Evolutionary conservation across 2,888 invertebrate species (phyloP).

Genomic region (Cheilosia scutellata): DNA sequence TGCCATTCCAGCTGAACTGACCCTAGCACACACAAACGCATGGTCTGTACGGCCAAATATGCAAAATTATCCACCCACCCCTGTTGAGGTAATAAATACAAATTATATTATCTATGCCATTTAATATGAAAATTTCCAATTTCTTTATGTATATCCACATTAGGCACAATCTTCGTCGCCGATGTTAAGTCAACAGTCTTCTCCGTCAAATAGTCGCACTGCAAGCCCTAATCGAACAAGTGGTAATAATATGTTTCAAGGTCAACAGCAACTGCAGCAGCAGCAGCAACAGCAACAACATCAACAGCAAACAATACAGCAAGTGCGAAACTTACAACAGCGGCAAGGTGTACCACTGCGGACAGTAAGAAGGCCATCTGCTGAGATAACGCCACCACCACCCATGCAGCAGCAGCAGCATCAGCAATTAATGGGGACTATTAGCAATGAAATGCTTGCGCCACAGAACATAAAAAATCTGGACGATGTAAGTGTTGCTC

Average conservation of each 20-base stretch:
- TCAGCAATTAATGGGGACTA: constrained; percentile 68
- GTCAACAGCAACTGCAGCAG: constrained; percentile 78
- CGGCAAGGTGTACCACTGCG: constrained; percentile 80
- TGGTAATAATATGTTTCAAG: constrained; percentile 76
- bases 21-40: constrained; percentile 79
- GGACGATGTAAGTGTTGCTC: constrained; percentile 81
- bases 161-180: constrained; percentile 88
- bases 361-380: constrained; percentile 82
- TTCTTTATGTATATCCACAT: constrained; percentile 78
- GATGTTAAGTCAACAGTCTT: constrained; percentile 89
- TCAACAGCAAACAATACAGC: constrained; percentile 76
- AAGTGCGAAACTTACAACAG: constrained; percentile 80
- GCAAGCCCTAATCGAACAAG: constrained; percentile 87
- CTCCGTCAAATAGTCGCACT: constrained; percentile 91
- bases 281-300: constrained; percentile 76
- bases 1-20: constrained; percentile 83
- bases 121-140: not conserved
- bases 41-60: constrained; percentile 81
- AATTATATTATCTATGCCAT: not conserved
- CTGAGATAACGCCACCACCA: constrained; percentile 83
- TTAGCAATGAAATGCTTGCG: constrained; percentile 79
- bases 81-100: constrained; percentile 76
- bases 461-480: constrained; percentile 81
- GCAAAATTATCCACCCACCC: constrained; percentile 77
- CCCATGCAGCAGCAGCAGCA: constrained; percentile 74